Percentiles rank a stretch among this genome's conserved stretches.
phyloP scores from a whole-genome alignment of 2,797 vertebrate genomes.

The Ataeniobius toweri region DNA sequence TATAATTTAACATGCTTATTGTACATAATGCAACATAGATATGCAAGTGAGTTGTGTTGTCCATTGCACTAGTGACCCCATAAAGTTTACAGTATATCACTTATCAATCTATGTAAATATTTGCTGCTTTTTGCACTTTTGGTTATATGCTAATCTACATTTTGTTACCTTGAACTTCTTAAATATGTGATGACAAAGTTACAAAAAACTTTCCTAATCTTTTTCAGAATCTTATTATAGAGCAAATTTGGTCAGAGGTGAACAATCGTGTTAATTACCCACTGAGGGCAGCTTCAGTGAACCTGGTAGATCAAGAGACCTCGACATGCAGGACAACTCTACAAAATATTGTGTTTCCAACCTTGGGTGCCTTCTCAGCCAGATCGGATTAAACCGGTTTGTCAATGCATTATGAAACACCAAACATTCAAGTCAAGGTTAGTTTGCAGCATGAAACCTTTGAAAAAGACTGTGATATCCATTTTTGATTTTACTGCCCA shows the following conservation, averaged over 20 bases:
- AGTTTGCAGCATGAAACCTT: too few species aligned
- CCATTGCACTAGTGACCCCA: too few species aligned
- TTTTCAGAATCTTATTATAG: not conserved
- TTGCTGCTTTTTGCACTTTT: not conserved
- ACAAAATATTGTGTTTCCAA: not conserved
- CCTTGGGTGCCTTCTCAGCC: not conserved
- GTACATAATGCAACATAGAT: too few species aligned
- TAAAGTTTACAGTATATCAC: too few species aligned
- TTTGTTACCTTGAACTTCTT: not conserved
- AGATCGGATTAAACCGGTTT: not conserved
- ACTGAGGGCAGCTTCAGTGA: not conserved
- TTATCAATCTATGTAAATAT: not conserved
- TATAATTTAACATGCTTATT: not conserved
- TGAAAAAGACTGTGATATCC: too few species aligned
- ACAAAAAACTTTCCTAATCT: too few species aligned
- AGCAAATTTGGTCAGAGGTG: not conserved
- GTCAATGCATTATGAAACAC: not conserved
- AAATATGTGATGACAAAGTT: not conserved
- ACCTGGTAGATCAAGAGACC: not conserved
- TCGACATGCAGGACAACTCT: not conserved
- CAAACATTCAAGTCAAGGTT: too few species aligned
- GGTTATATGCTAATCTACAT: not conserved
- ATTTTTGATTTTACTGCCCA: too few species aligned
- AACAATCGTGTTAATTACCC: not conserved
- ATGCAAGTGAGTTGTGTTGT: too few species aligned